These are phyloP conservation scores for Polylopha cassiicola DNA, from an alignment of 2,888 invertebrate species.

Conservation along the genomic window DNA sequence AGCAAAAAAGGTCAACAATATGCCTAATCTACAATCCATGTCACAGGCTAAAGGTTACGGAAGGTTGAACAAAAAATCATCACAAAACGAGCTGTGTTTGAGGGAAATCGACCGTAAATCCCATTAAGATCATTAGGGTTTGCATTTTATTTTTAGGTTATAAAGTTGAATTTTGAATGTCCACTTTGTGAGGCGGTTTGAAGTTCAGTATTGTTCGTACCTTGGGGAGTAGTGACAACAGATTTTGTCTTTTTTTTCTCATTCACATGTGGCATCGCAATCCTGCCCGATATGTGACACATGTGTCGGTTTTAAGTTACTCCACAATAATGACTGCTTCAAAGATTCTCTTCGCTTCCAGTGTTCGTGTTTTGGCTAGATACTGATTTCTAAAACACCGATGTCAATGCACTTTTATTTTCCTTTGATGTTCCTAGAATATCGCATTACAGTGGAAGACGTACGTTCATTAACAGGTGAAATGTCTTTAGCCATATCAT, in stretches of 20 bases:
- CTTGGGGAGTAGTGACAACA: slow-evolving; percentile 73
- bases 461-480: slow-evolving; percentile 52
- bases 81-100: slow-evolving; percentile 56
- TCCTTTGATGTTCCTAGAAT: slow-evolving; percentile 64
- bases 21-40: slow-evolving; percentile 76
- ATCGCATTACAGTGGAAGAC: slow-evolving; percentile 33
- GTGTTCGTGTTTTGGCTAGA: slow-evolving; percentile 50
- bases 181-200: slow-evolving; percentile 33
- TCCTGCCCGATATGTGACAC: slow-evolving; percentile 75
- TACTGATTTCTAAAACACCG: slow-evolving; percentile 43
- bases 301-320: slow-evolving; percentile 74
- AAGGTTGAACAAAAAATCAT: slow-evolving; percentile 72
- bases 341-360: slow-evolving; percentile 58
- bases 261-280: slow-evolving; percentile 76
- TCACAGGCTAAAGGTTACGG: slow-evolving; percentile 76
- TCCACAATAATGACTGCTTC: slow-evolving; percentile 69
- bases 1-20: slow-evolving; percentile 76
- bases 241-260: slow-evolving; percentile 70
- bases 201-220: slow-evolving; percentile 68
- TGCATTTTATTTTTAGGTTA: slow-evolving; percentile 34
- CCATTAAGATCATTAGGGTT: slow-evolving; percentile 31
- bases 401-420: slow-evolving; percentile 51
- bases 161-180: slow-evolving; percentile 45
- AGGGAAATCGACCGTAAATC: slow-evolving; percentile 61
- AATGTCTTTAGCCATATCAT: slow-evolving; percentile 37